Base-by-base conservation (phyloP, 2,888 invertebrate species). In the Furcula furcula region DNA sequence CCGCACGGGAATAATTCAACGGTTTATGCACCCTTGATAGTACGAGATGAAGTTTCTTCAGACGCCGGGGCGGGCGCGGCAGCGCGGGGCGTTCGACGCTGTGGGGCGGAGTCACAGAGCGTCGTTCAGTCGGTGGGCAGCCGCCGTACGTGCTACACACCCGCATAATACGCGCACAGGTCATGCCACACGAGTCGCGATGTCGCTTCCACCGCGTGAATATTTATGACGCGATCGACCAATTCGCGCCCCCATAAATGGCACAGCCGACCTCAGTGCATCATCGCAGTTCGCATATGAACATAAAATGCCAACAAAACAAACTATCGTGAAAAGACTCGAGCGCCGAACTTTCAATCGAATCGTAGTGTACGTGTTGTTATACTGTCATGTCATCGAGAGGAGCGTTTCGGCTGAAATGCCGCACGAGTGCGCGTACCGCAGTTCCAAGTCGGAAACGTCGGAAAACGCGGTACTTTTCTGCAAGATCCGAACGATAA, bases 391-490 rank as follows among this genome's bases (percentile, higher is more conserved):
- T 87, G 87, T 69, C 57, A 60, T 78, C 65, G 76, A 81, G 54
- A 74, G 65, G 66, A 71, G 63, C 65, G 63, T 55, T 53, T 81
- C 85, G 77, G 81, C 78, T 53, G 87, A 87, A 68, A 84, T 78
- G 82, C 93, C 93, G 56, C 91, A 90, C 74, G 93, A 93, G 65
- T 94, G 94, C 84, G 92, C 92, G 65, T 94, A 93, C 91, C 90
- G 91, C 67, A 90, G 90, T 79, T 81, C 90, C 69, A 89, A 83
- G 56, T 84, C 76, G 76, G 89, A 90, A 63, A 84, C 91, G 72
- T 82, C 88, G 72, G 90, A 89, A 55, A 84, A 81, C 64, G 84
- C 85, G 47, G 90, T 91, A 53, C 85, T 93, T 40, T 91, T 92
- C 64, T 94, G 94, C 81, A 91, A 92, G 71, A 90, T 94, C 54